A percentile compares a stretch with the other conserved stretches of the same genome.
These are phyloP conservation scores for Lerista edwardsae DNA, from an alignment of 2,797 vertebrate genomes.

Conservation along the genomic window DNA sequence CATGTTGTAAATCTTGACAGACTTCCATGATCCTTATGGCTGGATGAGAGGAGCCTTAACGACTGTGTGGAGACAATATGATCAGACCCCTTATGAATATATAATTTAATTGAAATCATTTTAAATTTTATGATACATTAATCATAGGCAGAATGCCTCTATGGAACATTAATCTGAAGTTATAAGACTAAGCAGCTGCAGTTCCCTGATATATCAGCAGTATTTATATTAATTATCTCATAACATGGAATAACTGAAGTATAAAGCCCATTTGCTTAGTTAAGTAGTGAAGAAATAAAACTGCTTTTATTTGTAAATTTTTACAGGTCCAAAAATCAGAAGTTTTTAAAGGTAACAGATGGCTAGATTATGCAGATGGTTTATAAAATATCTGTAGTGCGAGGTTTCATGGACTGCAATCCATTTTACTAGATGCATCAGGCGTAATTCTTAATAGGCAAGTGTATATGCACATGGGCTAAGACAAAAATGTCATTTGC, in stretches of 20 bases:
- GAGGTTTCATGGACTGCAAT: too few species aligned
- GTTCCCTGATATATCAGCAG: constrained; percentile 64
- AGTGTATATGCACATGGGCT: too few species aligned
- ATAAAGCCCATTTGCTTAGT: constrained; percentile 72
- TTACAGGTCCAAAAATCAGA: constrained; percentile 45
- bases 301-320: constrained; percentile 65
- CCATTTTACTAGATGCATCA: too few species aligned
- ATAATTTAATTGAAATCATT: constrained; percentile 68
- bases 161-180: constrained; percentile 74
- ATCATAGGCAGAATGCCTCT: constrained; percentile 62
- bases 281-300: constrained; percentile 66
- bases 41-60: constrained; percentile 39
- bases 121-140: constrained; percentile 71
- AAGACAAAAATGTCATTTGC: too few species aligned
- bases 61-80: constrained; percentile 36
- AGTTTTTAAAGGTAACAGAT: constrained; percentile 37
- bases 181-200: constrained; percentile 70
- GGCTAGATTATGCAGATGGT: constrained; percentile 37
- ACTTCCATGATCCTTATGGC: constrained; percentile 5
- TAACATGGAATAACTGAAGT: constrained; percentile 67
- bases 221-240: constrained; percentile 77
- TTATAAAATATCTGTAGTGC: constrained; percentile 16
- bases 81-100: constrained; percentile 66
- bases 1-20: not conserved
- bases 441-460: too few species aligned